These are phyloP conservation scores for Crossoptilon crossoptilon DNA, from an alignment of 2,797 vertebrate genomes.

Conservation along the genomic window DNA sequence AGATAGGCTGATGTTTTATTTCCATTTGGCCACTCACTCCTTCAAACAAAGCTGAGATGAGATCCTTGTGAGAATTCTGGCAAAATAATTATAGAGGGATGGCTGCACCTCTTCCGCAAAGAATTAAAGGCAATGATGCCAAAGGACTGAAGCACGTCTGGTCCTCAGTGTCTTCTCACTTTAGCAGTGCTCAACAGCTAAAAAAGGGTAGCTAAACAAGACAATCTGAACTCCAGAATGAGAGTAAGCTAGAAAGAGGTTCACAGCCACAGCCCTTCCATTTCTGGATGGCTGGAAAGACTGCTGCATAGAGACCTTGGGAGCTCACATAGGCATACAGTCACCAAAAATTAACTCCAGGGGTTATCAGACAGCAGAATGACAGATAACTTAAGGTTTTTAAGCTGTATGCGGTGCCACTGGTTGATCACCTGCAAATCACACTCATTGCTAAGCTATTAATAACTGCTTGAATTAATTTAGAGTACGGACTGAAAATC, in stretches of 20 bases:
- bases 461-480: not conserved
- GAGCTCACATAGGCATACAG: not conserved
- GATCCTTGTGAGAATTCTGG: not conserved
- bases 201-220: not conserved
- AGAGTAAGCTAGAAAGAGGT: not conserved
- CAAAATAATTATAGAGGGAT: not conserved
- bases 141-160: not conserved
- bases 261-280: rapidly evolving
- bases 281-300: not conserved
- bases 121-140: not conserved
- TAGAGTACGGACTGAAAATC: not conserved
- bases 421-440: not conserved
- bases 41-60: not conserved
- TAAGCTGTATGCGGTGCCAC: not conserved
- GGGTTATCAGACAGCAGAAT: not conserved
- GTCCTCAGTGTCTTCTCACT: not conserved
- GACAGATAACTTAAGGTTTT: not conserved
- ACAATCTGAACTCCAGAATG: not conserved
- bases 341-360: not conserved
- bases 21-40: not conserved
- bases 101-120: not conserved
- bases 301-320: not conserved
- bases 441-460: no score
- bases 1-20: not conserved
- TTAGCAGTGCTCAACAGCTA: not conserved